Evolutionary conservation across 2,113 vertebrate species (phyloP), one percentile per base, ranked within the genome.

Genomic region (Nesogale talazaci): DNA sequence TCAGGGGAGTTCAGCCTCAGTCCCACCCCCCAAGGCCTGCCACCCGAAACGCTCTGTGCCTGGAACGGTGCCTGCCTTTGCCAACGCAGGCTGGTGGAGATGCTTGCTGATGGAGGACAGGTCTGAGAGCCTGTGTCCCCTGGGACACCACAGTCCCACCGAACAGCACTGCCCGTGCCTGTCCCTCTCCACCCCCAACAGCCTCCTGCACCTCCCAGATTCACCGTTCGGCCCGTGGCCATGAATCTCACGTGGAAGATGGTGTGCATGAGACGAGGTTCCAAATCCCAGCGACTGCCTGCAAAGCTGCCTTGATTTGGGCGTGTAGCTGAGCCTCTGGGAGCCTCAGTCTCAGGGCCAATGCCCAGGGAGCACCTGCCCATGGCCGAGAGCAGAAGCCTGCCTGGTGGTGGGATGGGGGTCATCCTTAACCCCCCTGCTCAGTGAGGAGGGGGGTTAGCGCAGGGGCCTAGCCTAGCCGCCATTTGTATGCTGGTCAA

Each of bases 401-500:
- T 1, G 69, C 57, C 78, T 22, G n/a, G 56, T 8, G 70, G n/a
- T 15, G 17, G 61, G 56, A 56, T 25, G 40, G 38, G 65, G 84
- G 38, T 74, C 92, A 36, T 70, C 82, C 92, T 79, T 87, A 95
- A 94, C 77, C 82, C 92, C 90, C 90, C 79, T 6, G 63, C 38
- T 57, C 20, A 65, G 81, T 34, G 38, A 94, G 57, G n/a, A 69
- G 23, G 34, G 22, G 65, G 27, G 80, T 14, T 36, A 83, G 83
- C 15, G 23, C 6, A 15, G 10, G 88, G 77, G 63, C 59, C 52
- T 56, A 22, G 61, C 40, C n/a, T 69, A 16, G 1, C 36, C 65
- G 11, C 42, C 77, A 27, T 88, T 22, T 38, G 16, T 16, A 20
- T 56, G 81, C 36, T 31, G 69, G 14, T 89, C 52, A 56, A 69